phyloP scores from a whole-genome alignment of 2,113 vertebrate species.

The Elephas maximus region DNA sequence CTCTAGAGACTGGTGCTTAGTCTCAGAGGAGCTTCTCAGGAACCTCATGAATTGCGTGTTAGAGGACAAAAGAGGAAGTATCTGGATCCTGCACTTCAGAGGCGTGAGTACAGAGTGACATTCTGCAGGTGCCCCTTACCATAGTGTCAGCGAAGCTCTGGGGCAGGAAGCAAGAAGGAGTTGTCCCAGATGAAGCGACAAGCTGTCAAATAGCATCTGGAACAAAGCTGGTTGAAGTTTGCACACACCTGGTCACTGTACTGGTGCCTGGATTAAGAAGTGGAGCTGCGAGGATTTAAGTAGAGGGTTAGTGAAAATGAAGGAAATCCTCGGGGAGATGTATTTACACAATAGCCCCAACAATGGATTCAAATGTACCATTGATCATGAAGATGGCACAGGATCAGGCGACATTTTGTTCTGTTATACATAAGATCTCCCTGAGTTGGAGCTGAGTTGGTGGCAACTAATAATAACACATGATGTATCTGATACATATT shows the following conservation, averaged over 20 bases:
- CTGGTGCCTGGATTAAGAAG: neutral
- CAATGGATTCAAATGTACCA: too few species aligned
- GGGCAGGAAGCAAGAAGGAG: neutral
- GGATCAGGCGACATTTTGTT: too few species aligned
- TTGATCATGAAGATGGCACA: too few species aligned
- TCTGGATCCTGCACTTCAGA: neutral
- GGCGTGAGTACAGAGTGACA: neutral
- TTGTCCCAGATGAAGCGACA: neutral
- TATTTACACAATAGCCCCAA: too few species aligned
- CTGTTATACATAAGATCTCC: too few species aligned
- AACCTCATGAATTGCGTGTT: neutral
- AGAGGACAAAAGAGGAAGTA: neutral
- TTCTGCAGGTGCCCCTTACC: rapidly evolving
- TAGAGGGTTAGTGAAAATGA: too few species aligned
- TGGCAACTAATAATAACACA: too few species aligned
- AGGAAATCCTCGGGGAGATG: too few species aligned
- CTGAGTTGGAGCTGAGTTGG: too few species aligned
- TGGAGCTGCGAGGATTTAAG: neutral
- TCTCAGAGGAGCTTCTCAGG: neutral
- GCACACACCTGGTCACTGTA: neutral
- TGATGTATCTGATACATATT: neutral
- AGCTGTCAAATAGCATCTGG: neutral
- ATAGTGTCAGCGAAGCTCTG: neutral
- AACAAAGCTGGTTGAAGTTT: neutral
- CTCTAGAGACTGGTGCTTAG: neutral